Conservation (phyloP, 2,113 vertebrate genomes). For the Seriola rivoliana region DNA sequence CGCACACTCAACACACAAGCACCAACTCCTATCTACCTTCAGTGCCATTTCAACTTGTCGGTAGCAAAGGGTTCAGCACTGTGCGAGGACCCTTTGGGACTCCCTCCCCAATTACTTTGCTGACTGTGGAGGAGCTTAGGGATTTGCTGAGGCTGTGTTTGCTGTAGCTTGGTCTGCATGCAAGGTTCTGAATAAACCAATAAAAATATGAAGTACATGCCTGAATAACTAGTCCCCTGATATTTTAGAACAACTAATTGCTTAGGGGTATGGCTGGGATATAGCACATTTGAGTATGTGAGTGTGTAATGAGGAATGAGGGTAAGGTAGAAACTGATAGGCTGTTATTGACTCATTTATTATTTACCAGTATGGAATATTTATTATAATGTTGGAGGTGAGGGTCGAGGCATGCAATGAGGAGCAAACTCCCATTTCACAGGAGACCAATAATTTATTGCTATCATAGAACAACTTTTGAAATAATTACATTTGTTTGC, state of each 20-base stretch:
- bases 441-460: conserved; percentile 4
- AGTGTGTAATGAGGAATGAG: conserved; percentile 76
- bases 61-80: conserved; percentile 63
- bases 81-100: conserved; percentile 75
- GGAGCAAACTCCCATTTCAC: conserved; percentile 14
- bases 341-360: conserved; percentile 77
- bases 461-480: conserved; percentile 27
- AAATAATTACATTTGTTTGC: conserved; percentile 37
- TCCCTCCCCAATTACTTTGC: conserved; percentile 83
- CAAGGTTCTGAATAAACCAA: conserved; percentile 73
- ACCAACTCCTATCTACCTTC: conserved; percentile 59
- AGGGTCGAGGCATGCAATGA: conserved; percentile 34
- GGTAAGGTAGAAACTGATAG: conserved; percentile 67
- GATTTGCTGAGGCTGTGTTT: conserved; percentile 72
- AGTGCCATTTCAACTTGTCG: conserved; percentile 71
- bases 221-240: conserved; percentile 76
- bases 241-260: conserved; percentile 79
- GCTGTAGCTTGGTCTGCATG: conserved; percentile 63
- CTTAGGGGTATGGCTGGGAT: conserved; percentile 64
- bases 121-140: conserved; percentile 74
- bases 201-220: conserved; percentile 77
- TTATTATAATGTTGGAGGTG: conserved; percentile 63
- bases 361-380: conserved; percentile 71
- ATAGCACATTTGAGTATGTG: conserved; percentile 68
- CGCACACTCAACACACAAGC: conserved; percentile 26